Percentiles rank a stretch among this genome's conserved stretches.
These are phyloP conservation scores for Hippolais icterina DNA, from an alignment of 2,113 vertebrate genomes.

Conservation along the genomic window DNA sequence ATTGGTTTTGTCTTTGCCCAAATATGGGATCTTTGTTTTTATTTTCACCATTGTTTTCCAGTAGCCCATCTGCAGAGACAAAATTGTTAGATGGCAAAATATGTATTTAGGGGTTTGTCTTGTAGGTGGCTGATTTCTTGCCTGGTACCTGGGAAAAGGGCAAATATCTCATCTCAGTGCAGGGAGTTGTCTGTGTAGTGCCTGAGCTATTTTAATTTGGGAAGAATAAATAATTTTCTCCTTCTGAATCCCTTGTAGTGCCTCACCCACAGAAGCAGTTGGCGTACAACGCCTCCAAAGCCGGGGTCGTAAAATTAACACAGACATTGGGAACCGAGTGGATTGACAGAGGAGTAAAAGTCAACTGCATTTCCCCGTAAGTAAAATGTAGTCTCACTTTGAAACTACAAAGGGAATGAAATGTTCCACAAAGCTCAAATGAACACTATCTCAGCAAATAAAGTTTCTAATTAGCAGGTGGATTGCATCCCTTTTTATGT, in stretches of 20 bases:
- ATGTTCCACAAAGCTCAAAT: constrained; percentile 52
- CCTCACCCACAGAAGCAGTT: constrained; percentile 84
- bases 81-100: background rate
- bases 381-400: constrained; percentile 42
- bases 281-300: constrained; percentile 80
- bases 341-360: constrained; percentile 79
- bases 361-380: constrained; percentile 84
- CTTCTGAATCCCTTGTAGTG: constrained; percentile 49
- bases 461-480: constrained; percentile 73
- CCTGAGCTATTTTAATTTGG: background rate
- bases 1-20: background rate
- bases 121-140: background rate
- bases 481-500: constrained; percentile 63
- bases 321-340: constrained; percentile 81
- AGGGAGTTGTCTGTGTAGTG: background rate
- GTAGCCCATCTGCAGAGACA: background rate
- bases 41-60: background rate
- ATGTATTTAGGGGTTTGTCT: background rate
- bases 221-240: constrained; percentile 35
- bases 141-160: background rate
- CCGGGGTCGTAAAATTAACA: constrained; percentile 80
- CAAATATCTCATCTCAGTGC: background rate
- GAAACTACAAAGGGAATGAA: constrained; percentile 39
- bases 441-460: constrained; percentile 38
- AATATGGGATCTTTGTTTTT: background rate